Evolutionary conservation across 2,797 vertebrate species (phyloP).

Genomic region (Monodelphis domestica): DNA sequence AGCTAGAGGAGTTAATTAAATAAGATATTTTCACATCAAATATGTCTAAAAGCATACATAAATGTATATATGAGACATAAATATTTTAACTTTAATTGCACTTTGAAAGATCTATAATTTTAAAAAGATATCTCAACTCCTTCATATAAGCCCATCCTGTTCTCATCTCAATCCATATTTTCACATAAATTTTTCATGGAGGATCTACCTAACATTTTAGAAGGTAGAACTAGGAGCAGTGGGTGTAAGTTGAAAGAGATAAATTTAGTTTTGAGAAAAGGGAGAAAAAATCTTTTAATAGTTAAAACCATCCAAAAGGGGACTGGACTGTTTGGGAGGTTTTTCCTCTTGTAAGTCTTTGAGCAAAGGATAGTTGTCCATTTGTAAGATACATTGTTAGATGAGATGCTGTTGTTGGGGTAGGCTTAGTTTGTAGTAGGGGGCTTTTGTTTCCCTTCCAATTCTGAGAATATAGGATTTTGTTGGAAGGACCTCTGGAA

Average conservation of each 20-base stretch:
- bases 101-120: background rate
- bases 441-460: background rate
- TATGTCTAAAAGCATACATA: background rate
- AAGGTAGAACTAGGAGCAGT: background rate
- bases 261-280: background rate
- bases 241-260: background rate
- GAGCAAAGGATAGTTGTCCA: background rate
- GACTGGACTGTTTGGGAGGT: background rate
- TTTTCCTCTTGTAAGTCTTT: background rate
- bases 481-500: background rate
- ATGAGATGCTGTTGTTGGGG: background rate
- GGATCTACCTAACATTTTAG: background rate
- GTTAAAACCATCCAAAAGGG: background rate
- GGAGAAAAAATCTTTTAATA: background rate
- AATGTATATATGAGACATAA: background rate
- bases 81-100: background rate
- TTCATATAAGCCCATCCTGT: background rate
- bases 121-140: background rate
- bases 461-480: background rate
- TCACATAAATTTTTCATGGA: background rate
- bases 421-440: background rate
- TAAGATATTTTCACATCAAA: background rate
- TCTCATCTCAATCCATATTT: background rate
- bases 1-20: background rate
- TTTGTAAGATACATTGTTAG: background rate